Conservation (phyloP, 2,888 invertebrate genomes). For the Leptopilina myrica region DNA sequence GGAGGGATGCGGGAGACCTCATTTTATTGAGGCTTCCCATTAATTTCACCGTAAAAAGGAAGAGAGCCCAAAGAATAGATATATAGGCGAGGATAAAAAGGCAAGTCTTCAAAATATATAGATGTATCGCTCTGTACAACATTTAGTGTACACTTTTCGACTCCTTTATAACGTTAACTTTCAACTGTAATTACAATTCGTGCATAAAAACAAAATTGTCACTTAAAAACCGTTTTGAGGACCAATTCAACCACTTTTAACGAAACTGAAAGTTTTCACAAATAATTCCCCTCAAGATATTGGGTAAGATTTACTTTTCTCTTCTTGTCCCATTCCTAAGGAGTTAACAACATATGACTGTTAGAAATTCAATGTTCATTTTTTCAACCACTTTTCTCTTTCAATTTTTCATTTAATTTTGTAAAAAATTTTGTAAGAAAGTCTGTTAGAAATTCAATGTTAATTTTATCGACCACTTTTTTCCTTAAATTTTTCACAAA, state of each 20-base stretch:
- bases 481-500: no score
- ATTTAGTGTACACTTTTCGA: neutral
- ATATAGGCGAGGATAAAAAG: slow-evolving; percentile 43
- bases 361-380: no score
- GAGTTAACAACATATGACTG: no score
- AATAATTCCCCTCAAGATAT: no score
- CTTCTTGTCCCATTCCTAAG: no score
- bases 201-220: slow-evolving; percentile 7
- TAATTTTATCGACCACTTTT: no score
- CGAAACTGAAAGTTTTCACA: no score
- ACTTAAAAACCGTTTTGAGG: neutral
- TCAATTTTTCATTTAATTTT: no score
- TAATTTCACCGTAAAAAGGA: slow-evolving; percentile 60
- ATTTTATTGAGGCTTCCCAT: slow-evolving; percentile 61
- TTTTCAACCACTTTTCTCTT: no score
- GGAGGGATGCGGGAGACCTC: slow-evolving; percentile 46
- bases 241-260: neutral
- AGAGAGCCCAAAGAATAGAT: slow-evolving; percentile 49
- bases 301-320: neutral
- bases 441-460: no score
- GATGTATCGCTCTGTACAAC: slow-evolving; percentile 46
- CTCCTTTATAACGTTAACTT: neutral
- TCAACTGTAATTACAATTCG: slow-evolving; percentile 40
- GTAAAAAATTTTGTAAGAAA: no score
- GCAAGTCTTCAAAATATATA: slow-evolving; percentile 45